Base-by-base conservation (phyloP, 1,140 invertebrate species). In the Linepithema humile region DNA sequence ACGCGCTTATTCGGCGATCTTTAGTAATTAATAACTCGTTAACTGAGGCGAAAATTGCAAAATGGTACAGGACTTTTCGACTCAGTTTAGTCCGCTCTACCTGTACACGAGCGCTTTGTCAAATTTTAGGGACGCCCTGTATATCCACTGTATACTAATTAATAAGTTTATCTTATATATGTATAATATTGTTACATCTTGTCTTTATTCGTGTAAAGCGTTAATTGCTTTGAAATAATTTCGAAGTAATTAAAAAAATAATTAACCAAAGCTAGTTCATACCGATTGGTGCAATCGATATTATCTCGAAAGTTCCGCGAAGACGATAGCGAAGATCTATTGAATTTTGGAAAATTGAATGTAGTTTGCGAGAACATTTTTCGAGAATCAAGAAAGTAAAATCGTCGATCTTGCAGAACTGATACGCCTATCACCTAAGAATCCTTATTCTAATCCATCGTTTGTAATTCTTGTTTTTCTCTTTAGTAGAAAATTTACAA, bases 401-500 rank as follows among this genome's bases (percentile, higher is more conserved):
- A 35, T 32, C 20, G 83, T 53, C 78, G 62, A 80, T 29, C 50
- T 69, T 67, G 23, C 82, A 88, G 38, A 74, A 4, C 64, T 69
- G 53, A 82, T 40, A 77, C 43, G 10, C 59, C 77, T 90, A 86
- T 40, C 80, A 74, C 45, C 83, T 90, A 84, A 80, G 20, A 65
- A 82, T 73, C 80, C 7, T 64, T 90, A 90, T 59, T 57, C 88
- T 92, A 88, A 90, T 78, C 74, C 87, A 82, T 87, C 84, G 80
- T 87, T 90, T 88, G 60, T 86, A 87, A 80, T 72, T 50, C n/a
- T 35, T 35, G 53, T 26, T 17, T 38, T 65, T 23, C 29, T 10
- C 23, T 29, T 23, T 86, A 86, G 88, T 92, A 91, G 91, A 94
- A 93, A 93, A 93, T 92, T 90, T 92, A 91, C 90, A 92, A 88